Evolutionary conservation across 1,140 invertebrate genomes (phyloP), one percentile per base, ranked within the genome.

Genomic region (Laupala kohalensis): DNA sequence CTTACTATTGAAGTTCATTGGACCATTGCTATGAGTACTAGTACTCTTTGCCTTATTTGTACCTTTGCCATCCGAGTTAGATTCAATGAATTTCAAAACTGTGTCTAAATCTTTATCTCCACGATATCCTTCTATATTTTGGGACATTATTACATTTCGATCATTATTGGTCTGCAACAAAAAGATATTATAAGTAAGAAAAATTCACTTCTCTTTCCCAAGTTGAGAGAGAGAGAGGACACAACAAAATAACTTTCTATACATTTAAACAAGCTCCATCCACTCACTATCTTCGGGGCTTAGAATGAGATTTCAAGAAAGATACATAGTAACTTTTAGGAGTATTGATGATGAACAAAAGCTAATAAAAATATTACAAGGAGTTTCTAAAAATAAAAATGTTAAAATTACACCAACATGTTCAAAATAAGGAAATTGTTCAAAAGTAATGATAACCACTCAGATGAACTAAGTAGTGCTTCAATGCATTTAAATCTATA

Each of bases 121-220:
- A 74, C 86, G 83, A 80, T 88, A 86, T 24, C 88, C 88, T 76
- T 86, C 84, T 65, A 89, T 87, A 75, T 86, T 83, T 73, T 88
- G 83, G 15, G 86, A 84, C 69, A 87, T 85, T 9, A 87, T 86
- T 69, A 87, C 85, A 75, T 89, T 88, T 74, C 82, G 82, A 70
- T 83, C 80, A 74, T 83, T 83, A 77, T 84, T 85, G 76, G 82
- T 82, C 74, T 81, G 72, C n/a, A 73, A 74, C 15, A 67, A 25
- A 71, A 62, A 70, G 53, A 37, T 29, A 69, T 69, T 69, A 26
- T 67, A n/a, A 68, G 67, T 28, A 2, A 28, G 9, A 5, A 25
- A 68, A 6, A 5, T 30, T 2, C 27, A 30, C 24, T 28, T 28
- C 19, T 28, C 23, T 25, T 28, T 30, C 4, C 25, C 9, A 19